Conservation (phyloP, 2,888 invertebrate genomes). For the Erpobdella octoculata region DNA sequence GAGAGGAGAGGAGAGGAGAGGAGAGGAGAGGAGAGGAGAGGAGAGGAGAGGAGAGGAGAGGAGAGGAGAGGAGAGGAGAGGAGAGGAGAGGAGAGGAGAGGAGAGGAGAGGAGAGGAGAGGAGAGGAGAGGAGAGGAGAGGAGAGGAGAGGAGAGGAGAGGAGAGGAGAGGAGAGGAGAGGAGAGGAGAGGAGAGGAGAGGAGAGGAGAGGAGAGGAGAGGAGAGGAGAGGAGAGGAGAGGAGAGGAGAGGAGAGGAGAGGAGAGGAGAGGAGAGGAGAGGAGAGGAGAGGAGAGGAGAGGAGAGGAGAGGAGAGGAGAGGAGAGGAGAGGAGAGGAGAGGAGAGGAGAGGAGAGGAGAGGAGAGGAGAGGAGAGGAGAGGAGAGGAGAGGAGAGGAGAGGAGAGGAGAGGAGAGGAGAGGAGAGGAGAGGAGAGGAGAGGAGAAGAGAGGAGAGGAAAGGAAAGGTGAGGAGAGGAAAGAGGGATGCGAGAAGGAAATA, state of each 20-base stretch:
- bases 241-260: conserved; percentile 30
- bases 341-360: neutral
- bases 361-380: neutral
- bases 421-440: neutral
- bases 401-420: conserved; percentile 7
- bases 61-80: no score
- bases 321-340: neutral
- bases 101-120: no score
- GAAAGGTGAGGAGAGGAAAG: neutral
- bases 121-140: no score
- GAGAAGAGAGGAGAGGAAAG: neutral
- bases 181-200: neutral
- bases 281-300: conserved; percentile 19
- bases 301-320: neutral
- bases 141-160: no score
- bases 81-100: no score
- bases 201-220: conserved; percentile 30
- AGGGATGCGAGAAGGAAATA: neutral
- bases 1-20: no score
- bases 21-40: no score
- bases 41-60: no score
- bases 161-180: no score
- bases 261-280: conserved; percentile 23
- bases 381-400: conserved; percentile 7
- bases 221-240: conserved; percentile 30